Evolutionary conservation across 2,888 invertebrate species (phyloP).

Genomic region (Lacanobia oleracea): DNA sequence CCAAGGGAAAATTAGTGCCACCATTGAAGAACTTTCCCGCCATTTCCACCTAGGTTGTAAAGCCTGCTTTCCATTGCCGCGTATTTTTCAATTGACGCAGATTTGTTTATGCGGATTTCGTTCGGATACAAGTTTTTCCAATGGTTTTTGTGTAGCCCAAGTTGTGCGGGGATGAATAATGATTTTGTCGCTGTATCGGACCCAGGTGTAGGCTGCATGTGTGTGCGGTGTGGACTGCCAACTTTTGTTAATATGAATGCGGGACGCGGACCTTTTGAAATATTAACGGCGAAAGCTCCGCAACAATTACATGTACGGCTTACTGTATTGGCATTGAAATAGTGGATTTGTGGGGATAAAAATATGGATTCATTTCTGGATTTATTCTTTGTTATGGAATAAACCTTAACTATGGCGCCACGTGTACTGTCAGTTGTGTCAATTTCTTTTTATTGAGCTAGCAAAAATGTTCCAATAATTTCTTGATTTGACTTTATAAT

Average conservation of each 20-base stretch:
- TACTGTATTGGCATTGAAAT: conserved; percentile 39
- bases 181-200: conserved; percentile 69
- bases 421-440: not conserved
- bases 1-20: conserved; percentile 70
- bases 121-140: conserved; percentile 66
- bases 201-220: conserved; percentile 69
- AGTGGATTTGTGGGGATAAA: conserved; percentile 11
- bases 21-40: conserved; percentile 75
- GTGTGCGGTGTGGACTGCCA: conserved; percentile 51
- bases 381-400: not conserved
- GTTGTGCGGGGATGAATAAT: conserved; percentile 70
- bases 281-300: conserved; percentile 41
- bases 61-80: conserved; percentile 48
- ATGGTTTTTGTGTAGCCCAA: conserved; percentile 64
- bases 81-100: conserved; percentile 62
- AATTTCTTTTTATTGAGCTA: not conserved
- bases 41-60: conserved; percentile 69
- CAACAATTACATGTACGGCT: conserved; percentile 39
- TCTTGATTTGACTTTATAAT: conserved; percentile 10
- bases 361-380: conserved; percentile 1
- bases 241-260: conserved; percentile 60
- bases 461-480: not conserved
- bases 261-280: conserved; percentile 47
- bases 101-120: conserved; percentile 67
- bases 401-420: too few species aligned